phyloP scores from a whole-genome alignment of 2,797 vertebrate species.

The Hoplostethus mediterraneus region DNA sequence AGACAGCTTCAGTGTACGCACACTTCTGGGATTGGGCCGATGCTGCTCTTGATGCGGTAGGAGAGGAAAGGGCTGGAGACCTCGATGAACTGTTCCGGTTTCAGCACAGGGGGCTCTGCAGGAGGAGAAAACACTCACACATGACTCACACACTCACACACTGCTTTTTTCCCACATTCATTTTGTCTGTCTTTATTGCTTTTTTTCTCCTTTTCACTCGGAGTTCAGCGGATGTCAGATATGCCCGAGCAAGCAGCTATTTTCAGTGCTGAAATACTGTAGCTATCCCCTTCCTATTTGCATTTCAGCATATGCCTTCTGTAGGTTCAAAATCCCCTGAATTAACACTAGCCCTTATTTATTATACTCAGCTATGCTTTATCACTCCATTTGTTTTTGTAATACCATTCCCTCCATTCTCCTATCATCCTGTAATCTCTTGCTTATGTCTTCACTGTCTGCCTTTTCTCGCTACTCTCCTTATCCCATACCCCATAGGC shows the following conservation, averaged over 20 bases:
- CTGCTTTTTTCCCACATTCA: conserved; percentile 34
- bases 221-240: conserved; percentile 67
- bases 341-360: conserved; percentile 59
- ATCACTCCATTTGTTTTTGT: conserved; percentile 51
- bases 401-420: conserved; percentile 59
- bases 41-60: conserved; percentile 68
- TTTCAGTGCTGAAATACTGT: conserved; percentile 61
- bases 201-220: conserved; percentile 46
- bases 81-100: conserved; percentile 89
- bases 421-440: background rate
- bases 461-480: conserved; percentile 20
- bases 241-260: conserved; percentile 59
- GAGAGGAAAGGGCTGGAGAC: conserved; percentile 90
- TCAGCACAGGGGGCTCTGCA: conserved; percentile 83
- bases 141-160: conserved; percentile 33
- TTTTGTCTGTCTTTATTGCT: conserved; percentile 29
- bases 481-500: background rate
- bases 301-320: conserved; percentile 52
- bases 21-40: conserved; percentile 72
- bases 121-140: conserved; percentile 30
- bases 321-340: conserved; percentile 41
- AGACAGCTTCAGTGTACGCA: conserved; percentile 75
- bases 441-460: conserved; percentile 26
- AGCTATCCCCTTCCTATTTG: conserved; percentile 44
- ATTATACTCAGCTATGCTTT: conserved; percentile 60